phyloP scores from a whole-genome alignment of 2,113 vertebrate species.

The Pontoporia blainvillei region DNA sequence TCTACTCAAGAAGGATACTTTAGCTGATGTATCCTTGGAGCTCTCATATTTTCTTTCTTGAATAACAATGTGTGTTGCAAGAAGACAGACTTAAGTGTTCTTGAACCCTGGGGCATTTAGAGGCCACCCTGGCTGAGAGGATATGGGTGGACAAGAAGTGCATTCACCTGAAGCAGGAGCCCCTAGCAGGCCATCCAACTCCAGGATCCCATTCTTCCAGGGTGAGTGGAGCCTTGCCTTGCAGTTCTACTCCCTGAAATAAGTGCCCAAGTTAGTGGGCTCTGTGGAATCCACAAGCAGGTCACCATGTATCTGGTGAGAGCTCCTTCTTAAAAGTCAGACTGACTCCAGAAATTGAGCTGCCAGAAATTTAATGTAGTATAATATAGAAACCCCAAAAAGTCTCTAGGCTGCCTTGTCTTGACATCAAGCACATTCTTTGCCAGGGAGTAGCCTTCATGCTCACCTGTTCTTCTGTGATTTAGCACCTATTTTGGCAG shows the following conservation, averaged over 20 bases:
- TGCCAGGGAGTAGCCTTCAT: neutral
- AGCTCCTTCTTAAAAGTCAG: neutral
- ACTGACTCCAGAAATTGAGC: neutral
- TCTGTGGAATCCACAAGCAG: neutral
- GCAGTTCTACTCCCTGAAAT: neutral
- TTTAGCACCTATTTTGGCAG: neutral
- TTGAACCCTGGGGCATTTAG: neutral
- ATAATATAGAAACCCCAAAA: neutral
- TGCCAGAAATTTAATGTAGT: neutral
- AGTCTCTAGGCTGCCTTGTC: neutral
- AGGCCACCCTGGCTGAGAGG: neutral
- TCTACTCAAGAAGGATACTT: neutral
- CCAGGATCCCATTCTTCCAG: neutral
- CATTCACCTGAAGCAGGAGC: neutral
- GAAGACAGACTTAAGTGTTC: neutral
- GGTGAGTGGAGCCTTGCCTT: neutral
- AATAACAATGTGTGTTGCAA: neutral
- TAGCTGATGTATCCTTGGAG: neutral
- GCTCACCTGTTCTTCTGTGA: neutral
- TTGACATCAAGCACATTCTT: neutral
- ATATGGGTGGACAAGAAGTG: neutral
- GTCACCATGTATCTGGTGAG: neutral
- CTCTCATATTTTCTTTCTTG: neutral
- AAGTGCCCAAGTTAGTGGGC: neutral
- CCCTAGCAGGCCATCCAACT: neutral